These are phyloP conservation scores for Rhingia rostrata DNA, from an alignment of 2,888 invertebrate species.

Conservation along the genomic window DNA sequence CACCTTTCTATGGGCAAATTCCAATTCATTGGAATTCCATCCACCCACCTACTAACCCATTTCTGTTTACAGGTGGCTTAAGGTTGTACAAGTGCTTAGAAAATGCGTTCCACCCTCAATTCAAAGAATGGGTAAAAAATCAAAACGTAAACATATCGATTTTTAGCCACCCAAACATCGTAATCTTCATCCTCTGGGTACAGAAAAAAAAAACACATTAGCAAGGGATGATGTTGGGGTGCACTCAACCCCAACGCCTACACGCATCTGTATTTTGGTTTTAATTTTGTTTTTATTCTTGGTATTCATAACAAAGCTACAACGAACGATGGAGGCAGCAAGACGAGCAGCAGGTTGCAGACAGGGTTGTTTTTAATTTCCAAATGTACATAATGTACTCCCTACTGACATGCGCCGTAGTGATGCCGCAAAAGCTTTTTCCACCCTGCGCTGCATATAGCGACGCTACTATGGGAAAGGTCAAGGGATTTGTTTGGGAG, in stretches of 20 bases:
- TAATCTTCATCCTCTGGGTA: slow-evolving; percentile 16
- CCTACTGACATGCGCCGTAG: slow-evolving; percentile 19
- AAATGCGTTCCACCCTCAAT: slow-evolving; percentile 3
- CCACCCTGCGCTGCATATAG: slow-evolving; percentile 4
- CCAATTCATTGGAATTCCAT: not conserved
- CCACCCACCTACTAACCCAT: slow-evolving; percentile 4
- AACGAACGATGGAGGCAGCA: slow-evolving; percentile 24
- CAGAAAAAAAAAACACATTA: slow-evolving; percentile 29
- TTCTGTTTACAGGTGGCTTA: not conserved
- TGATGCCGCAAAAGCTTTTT: slow-evolving; percentile 11
- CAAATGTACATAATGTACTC: not conserved
- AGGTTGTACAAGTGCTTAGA: slow-evolving; percentile 35
- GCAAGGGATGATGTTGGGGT: slow-evolving; percentile 54
- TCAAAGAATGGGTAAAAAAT: not conserved
- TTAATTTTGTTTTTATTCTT: slow-evolving; percentile 79
- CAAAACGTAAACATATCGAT: slow-evolving; percentile 70
- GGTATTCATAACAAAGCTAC: slow-evolving; percentile 66
- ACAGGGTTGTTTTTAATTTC: slow-evolving; percentile 33
- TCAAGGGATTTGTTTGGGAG: slow-evolving; percentile 44
- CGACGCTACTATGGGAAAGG: slow-evolving; percentile 41
- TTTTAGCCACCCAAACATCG: slow-evolving; percentile 53
- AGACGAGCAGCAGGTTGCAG: slow-evolving; percentile 3
- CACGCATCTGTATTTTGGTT: slow-evolving; percentile 63
- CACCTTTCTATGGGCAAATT: too few relatives aligned
- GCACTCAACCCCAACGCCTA: slow-evolving; percentile 39